These are phyloP conservation scores for Metopia argyrocephala DNA, from an alignment of 2,888 invertebrate genomes.

Conservation along the genomic window DNA sequence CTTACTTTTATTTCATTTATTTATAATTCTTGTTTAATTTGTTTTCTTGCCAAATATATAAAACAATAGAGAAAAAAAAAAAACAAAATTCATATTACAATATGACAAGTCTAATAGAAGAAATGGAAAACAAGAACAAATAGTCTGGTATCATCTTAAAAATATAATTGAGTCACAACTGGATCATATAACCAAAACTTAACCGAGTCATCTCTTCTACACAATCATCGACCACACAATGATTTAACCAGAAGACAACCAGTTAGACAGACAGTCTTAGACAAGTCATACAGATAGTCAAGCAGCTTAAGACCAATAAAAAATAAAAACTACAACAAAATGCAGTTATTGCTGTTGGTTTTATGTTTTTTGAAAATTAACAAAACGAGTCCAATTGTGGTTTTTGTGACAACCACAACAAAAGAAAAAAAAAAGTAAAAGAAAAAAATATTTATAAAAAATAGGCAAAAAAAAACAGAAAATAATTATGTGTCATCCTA, in stretches of 20 bases:
- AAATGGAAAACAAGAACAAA: not conserved
- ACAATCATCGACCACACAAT: not conserved
- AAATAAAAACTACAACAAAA: not conserved
- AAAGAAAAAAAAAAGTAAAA: too few species aligned
- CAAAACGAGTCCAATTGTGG: slow-evolving; percentile 56
- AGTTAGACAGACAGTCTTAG: not conserved
- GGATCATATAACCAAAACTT: slow-evolving; percentile 5
- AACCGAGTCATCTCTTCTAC: not conserved
- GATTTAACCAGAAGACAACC: not conserved
- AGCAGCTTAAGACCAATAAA: not conserved
- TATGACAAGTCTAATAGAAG: too few species aligned
- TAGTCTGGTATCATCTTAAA: slow-evolving; percentile 1
- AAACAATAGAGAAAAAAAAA: not conserved
- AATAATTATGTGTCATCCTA: too few species aligned
- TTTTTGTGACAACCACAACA: too few species aligned
- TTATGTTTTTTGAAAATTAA: slow-evolving; percentile 23
- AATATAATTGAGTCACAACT: slow-evolving; percentile 37
- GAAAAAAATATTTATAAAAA: too few species aligned
- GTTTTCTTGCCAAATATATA: not conserved
- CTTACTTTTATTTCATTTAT: not conserved
- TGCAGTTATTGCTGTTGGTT: not conserved
- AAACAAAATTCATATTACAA: too few species aligned
- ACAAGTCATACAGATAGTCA: not conserved
- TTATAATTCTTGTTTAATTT: not conserved
- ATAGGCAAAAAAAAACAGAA: too few species aligned